A percentile compares a stretch with the other conserved stretches of the same genome.
Conservation (phyloP, 2,113 vertebrate species). For the Albula goreensis region DNA sequence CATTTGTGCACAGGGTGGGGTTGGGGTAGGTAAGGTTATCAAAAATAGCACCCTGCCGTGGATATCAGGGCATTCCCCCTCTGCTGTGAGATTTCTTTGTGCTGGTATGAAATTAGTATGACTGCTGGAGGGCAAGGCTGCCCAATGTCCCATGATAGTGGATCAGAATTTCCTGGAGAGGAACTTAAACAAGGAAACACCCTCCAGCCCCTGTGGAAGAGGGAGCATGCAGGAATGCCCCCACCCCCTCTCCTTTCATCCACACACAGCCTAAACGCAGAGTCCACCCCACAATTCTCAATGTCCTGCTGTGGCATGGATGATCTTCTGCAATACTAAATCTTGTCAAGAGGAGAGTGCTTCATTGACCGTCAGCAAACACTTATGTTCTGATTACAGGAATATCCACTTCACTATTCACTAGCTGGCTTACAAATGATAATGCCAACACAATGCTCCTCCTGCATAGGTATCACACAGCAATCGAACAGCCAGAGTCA, state of each 20-base stretch:
- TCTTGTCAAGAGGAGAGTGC: not conserved
- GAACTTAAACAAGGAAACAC: not conserved
- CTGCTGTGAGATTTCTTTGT: no score
- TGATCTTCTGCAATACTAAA: not conserved
- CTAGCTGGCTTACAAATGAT: not conserved
- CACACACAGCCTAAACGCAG: not conserved
- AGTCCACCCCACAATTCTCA: not conserved
- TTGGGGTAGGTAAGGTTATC: no score
- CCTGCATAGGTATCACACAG: not conserved
- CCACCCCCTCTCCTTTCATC: no score
- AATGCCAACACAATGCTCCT: not conserved
- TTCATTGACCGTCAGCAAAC: not conserved
- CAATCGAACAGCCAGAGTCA: not conserved
- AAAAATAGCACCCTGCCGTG: no score
- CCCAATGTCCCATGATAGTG: no score
- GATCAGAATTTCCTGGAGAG: not conserved
- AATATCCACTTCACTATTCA: not conserved
- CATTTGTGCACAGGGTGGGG: no score
- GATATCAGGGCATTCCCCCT: no score
- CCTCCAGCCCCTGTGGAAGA: not conserved
- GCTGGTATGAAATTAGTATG: not conserved
- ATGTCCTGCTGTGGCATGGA: not conserved
- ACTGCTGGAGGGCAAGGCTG: not conserved
- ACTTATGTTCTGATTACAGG: no score
- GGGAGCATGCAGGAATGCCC: not conserved